Evolutionary conservation across 2,888 invertebrate genomes (phyloP).

Genomic region (Lagria hirta): DNA sequence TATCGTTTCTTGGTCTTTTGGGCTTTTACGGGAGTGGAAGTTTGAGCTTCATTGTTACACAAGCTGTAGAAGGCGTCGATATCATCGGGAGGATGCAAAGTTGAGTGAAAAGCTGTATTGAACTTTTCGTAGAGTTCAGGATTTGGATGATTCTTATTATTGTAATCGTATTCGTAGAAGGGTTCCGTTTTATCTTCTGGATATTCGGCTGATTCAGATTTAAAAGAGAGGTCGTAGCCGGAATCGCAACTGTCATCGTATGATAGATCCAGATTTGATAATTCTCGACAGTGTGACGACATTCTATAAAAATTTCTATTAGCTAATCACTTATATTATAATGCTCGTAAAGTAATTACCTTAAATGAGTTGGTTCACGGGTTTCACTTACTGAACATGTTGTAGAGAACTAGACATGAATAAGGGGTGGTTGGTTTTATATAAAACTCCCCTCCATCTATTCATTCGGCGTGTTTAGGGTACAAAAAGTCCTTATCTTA

Average conservation of each 20-base stretch:
- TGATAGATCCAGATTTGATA: constrained; percentile 31
- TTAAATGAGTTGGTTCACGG: neutral
- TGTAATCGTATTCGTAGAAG: constrained; percentile 44
- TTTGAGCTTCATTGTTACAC: constrained; percentile 46
- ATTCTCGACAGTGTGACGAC: constrained; percentile 5
- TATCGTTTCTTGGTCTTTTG: constrained; percentile 66
- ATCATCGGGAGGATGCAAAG: constrained; percentile 40
- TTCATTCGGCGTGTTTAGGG: constrained; percentile 35
- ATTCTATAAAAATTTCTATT: neutral
- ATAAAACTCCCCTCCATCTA: constrained; percentile 42
- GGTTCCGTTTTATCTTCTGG: constrained; percentile 48
- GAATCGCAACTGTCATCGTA: constrained; percentile 72
- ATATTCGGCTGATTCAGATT: constrained; percentile 54
- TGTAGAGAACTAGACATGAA: constrained; percentile 39
- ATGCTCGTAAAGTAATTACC: no score
- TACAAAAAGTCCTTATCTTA: constrained; percentile 35
- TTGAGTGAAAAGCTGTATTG: constrained; percentile 49
- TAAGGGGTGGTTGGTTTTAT: constrained; percentile 48
- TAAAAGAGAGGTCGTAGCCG: constrained; percentile 73
- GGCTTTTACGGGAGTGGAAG: constrained; percentile 60
- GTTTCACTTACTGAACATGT: constrained; percentile 5
- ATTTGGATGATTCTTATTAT: constrained; percentile 33
- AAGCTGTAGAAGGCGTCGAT: constrained; percentile 40
- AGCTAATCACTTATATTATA: neutral
- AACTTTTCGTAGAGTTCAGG: constrained; percentile 50